These are phyloP conservation scores for Drosophila diplacantha DNA, from an alignment of 2,888 invertebrate genomes.

Conservation along the genomic window DNA sequence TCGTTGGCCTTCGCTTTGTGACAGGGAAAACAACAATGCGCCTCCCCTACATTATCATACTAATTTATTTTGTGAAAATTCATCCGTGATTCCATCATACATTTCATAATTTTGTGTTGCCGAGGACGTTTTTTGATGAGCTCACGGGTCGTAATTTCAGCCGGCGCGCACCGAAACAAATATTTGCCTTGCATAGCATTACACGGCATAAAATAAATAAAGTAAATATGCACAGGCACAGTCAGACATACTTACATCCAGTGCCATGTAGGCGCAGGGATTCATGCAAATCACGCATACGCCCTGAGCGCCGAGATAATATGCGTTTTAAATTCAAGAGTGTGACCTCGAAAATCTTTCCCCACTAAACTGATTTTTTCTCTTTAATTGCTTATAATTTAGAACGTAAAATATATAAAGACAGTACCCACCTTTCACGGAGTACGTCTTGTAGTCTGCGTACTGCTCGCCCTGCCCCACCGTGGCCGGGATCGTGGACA, in stretches of 20 bases:
- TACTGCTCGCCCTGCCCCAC: conserved; percentile 84
- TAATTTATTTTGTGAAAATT: conserved; percentile 63
- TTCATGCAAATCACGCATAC: conserved; percentile 59
- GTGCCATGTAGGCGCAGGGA: conserved; percentile 6
- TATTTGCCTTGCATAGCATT: conserved; percentile 58
- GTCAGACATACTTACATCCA: neutral
- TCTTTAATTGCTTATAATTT: neutral
- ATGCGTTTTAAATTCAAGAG: conserved; percentile 6
- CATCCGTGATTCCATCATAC: conserved; percentile 59
- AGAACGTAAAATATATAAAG: neutral
- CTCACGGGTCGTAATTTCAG: conserved; percentile 58
- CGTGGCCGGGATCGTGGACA: conserved; percentile 87
- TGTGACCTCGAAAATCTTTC: neutral
- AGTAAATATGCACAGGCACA: conserved; percentile 16
- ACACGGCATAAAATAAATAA: conserved; percentile 40
- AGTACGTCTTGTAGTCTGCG: conserved; percentile 85
- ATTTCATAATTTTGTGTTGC: conserved; percentile 50
- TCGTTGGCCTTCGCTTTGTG: conserved; percentile 7
- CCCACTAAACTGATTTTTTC: too few relatives aligned
- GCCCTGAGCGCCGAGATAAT: conserved; percentile 4
- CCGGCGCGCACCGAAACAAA: conserved; percentile 48
- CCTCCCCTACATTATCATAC: conserved; percentile 37
- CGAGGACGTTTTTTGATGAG: conserved; percentile 62
- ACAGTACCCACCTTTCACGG: conserved; percentile 83
- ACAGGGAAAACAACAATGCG: conserved; percentile 38